phyloP scores from a whole-genome alignment of 1,140 invertebrate genomes.

The Cotesia glomerata region DNA sequence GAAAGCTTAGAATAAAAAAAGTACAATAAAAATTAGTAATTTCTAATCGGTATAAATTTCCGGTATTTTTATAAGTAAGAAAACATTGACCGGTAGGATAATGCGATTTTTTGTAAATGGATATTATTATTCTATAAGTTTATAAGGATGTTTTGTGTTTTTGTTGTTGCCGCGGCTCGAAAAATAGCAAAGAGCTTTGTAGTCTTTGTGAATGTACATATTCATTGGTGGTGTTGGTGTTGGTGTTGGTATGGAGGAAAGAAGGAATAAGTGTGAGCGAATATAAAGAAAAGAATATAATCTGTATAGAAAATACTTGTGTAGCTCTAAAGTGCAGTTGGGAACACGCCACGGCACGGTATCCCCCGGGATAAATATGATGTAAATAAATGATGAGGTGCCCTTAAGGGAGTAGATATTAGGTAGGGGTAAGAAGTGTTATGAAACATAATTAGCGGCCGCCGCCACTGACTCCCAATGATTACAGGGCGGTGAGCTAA shows the following conservation, averaged over 20 bases:
- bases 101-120: not conserved
- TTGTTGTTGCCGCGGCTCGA: not conserved
- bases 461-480: slow-evolving; percentile 63
- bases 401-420: slow-evolving; percentile 59
- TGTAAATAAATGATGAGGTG: slow-evolving; percentile 63
- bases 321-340: not conserved
- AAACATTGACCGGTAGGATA: not conserved
- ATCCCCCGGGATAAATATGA: slow-evolving; percentile 57
- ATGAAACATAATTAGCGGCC: slow-evolving; percentile 64
- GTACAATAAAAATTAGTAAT: too few species aligned
- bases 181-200: not conserved
- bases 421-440: slow-evolving; percentile 62
- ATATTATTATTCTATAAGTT: not conserved
- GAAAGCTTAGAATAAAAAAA: too few species aligned
- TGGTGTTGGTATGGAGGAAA: too few species aligned
- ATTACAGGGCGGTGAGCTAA: slow-evolving; percentile 62
- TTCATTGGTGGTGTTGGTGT: too few species aligned
- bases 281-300: not conserved
- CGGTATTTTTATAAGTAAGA: not conserved
- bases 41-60: not conserved
- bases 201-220: too few species aligned
- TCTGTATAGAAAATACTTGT: not conserved
- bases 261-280: not conserved
- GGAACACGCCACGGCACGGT: slow-evolving; percentile 25
- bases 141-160: not conserved